Evolutionary conservation across 2,888 invertebrate genomes (phyloP), one percentile per base, ranked within the genome.

Genomic region (Caenorhabditis sp.): DNA sequence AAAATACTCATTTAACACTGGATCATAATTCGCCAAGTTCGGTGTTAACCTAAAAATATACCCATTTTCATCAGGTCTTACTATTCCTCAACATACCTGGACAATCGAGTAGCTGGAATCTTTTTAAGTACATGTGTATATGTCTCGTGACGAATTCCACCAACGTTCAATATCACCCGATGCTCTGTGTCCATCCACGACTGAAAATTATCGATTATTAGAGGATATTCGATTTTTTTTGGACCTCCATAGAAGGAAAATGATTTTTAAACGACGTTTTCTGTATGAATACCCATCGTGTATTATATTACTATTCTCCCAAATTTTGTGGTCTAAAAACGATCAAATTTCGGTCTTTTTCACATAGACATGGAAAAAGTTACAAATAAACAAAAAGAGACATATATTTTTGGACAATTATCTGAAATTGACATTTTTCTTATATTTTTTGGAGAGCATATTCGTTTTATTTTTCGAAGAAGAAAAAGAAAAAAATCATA

Each of bases 1-100:
- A 92, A 99, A 99, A 91, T 97, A 99, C 91, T 99, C 97, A 90
- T 99, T 97, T 87, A 97, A 92, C 88, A 97, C 94, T 54, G 97
- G 96, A 90, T 99, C 97, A 91, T 97, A 99, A 91, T 97, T 99
- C 88, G 95, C 97, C 87, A 97, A 91, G 54, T 96, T 96, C 90
- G 97, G 97, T 23, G 93, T 93, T 81, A 94, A 91, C 67, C 93
- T 82, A 49, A 61, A 74, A 61, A 14, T n/a, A 21, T 8, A n/a
- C n/a, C n/a, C n/a, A n/a, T n/a, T n/a, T n/a, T n/a, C n/a, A 12
- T 12, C 17, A 43, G 49, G 12, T 43, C 49, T 14, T 14, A 14
- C 17, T 17, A 12, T 17, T 12, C 12, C 17, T 17, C 12, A 17
- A 17, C 27, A 10, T 53, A 80, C 77, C 80, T 52, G 21, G 82